Percentiles rank a stretch among this genome's conserved stretches.
phyloP scores from a whole-genome alignment of 1,140 invertebrate species.

The Hyposmocoma kahamanoa region DNA sequence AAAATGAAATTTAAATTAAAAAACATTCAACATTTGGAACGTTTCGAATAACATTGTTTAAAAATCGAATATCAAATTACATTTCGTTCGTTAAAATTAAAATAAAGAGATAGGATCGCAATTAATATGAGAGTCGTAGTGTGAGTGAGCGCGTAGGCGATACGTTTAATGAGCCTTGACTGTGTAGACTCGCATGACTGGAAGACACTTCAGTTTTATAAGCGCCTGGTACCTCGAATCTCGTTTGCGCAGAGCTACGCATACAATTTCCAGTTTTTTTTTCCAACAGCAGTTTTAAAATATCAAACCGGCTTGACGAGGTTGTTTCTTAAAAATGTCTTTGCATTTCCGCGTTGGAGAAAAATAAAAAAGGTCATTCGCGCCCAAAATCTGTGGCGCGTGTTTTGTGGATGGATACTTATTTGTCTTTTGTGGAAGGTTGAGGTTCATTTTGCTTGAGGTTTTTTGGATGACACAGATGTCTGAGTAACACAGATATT shows the following conservation, averaged over 20 bases:
- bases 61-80: too few relatives aligned
- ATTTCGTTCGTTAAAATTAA: slow-evolving; percentile 17
- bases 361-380: slow-evolving; percentile 66
- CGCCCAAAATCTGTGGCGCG: slow-evolving; percentile 43
- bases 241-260: slow-evolving; percentile 43
- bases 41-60: too few relatives aligned
- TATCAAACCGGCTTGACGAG: slow-evolving; percentile 58
- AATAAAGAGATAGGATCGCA: slow-evolving; percentile 45
- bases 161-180: slow-evolving; percentile 37
- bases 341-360: slow-evolving; percentile 65
- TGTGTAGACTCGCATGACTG: slow-evolving; percentile 47
- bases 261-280: slow-evolving; percentile 68
- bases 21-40: too few relatives aligned
- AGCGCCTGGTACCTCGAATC: slow-evolving; percentile 60
- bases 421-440: too few relatives aligned
- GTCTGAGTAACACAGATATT: too few relatives aligned
- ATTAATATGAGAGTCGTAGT: slow-evolving; percentile 39
- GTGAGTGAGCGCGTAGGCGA: slow-evolving; percentile 48
- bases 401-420: neutral
- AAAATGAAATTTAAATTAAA: too few relatives aligned
- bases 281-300: slow-evolving; percentile 44
- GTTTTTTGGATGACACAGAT: too few relatives aligned
- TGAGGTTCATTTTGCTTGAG: too few relatives aligned
- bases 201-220: slow-evolving; percentile 43
- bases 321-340: slow-evolving; percentile 59